Evolutionary conservation across 2,888 invertebrate species (phyloP).

Genomic region (Pollenia labialis): DNA sequence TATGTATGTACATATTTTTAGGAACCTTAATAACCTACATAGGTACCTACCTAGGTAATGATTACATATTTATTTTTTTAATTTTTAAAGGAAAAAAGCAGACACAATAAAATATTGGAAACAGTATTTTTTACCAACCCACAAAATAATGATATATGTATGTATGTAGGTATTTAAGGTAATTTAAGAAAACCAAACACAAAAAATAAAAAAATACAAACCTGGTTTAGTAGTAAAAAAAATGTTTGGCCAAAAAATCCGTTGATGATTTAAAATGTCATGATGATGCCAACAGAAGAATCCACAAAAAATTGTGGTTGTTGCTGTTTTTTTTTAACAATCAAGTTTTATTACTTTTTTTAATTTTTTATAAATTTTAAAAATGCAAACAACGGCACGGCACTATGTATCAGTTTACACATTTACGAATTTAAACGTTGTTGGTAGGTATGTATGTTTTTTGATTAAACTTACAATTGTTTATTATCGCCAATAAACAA

Average conservation of each 20-base stretch:
- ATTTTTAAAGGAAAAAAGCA: background rate
- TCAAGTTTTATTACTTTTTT: too few relatives aligned
- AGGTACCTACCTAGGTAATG: too few relatives aligned
- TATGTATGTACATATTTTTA: background rate
- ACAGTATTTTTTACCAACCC: too few relatives aligned
- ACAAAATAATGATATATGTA: slow-evolving; percentile 12
- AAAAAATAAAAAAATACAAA: slow-evolving; percentile 51
- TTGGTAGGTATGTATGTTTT: background rate
- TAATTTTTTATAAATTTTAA: too few relatives aligned
- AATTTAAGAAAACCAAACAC: slow-evolving; percentile 10
- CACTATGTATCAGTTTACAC: too few relatives aligned
- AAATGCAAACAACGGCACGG: too few relatives aligned
- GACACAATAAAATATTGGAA: background rate
- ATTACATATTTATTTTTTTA: slow-evolving; percentile 6
- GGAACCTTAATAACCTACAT: too few relatives aligned
- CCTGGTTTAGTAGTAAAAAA: slow-evolving; percentile 50
- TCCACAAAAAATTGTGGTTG: background rate
- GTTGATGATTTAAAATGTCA: slow-evolving; percentile 64
- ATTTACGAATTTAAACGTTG: too few relatives aligned
- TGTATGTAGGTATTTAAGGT: background rate
- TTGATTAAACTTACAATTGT: slow-evolving; percentile 13
- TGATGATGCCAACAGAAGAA: slow-evolving; percentile 22
- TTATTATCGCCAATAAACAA: slow-evolving; percentile 6
- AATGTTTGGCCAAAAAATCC: slow-evolving; percentile 35
- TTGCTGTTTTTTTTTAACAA: background rate